Evolutionary conservation across 2,113 vertebrate genomes (phyloP).

Genomic region (Ceyx cyanopectus): DNA sequence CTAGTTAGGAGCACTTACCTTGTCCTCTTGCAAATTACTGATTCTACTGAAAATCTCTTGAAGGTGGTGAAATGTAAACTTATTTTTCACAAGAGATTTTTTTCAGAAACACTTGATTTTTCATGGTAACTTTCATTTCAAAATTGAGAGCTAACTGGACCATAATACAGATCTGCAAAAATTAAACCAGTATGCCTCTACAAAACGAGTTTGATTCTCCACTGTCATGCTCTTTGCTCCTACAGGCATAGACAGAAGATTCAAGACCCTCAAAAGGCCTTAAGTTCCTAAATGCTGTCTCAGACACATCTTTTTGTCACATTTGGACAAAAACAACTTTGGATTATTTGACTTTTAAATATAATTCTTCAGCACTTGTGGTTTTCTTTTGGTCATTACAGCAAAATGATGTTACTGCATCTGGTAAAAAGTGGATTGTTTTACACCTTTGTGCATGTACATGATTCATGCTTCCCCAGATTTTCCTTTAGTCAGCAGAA

Average conservation of each 20-base stretch:
- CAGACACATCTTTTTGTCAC: neutral
- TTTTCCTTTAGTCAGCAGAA: neutral
- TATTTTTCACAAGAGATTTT: neutral
- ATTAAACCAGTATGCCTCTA: neutral
- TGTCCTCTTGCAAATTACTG: neutral
- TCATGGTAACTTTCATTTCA: neutral
- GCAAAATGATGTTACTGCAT: neutral
- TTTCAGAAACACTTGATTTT: neutral
- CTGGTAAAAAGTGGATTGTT: neutral
- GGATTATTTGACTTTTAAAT: neutral
- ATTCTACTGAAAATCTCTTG: neutral
- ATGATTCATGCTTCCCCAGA: neutral
- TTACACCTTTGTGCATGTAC: neutral
- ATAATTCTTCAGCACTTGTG: neutral
- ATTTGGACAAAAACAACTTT: neutral
- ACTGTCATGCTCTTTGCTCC: neutral
- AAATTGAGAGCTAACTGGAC: neutral
- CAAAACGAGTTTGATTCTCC: neutral
- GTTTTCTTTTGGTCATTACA: neutral
- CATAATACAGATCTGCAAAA: neutral
- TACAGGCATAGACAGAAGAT: neutral
- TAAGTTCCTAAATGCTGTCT: neutral
- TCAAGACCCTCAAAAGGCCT: neutral
- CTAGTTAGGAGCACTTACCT: neutral
- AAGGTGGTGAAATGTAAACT: neutral